phyloP scores from a whole-genome alignment of 2,797 vertebrate species.

The Clarias laeviceps region DNA sequence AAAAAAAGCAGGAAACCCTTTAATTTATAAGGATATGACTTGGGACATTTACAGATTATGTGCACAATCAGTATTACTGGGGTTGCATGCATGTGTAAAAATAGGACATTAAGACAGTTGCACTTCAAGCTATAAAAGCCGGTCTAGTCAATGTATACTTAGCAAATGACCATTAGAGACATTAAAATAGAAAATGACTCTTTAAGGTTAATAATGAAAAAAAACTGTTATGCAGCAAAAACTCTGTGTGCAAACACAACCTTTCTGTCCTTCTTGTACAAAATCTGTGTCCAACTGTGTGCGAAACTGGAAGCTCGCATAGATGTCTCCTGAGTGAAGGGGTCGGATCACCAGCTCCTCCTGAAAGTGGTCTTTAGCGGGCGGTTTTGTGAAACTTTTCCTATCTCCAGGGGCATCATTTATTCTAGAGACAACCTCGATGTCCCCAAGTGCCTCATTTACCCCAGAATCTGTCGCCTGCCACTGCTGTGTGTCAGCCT shows the following conservation, averaged over 20 bases:
- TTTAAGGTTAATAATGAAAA: neutral
- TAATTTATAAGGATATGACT: neutral
- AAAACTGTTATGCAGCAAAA: neutral
- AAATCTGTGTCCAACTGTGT: slow-evolving; percentile 87
- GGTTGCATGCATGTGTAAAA: neutral
- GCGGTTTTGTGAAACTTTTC: neutral
- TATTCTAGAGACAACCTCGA: neutral
- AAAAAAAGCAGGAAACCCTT: neutral
- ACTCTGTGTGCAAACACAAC: slow-evolving; percentile 56
- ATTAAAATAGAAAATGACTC: neutral
- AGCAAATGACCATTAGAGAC: neutral
- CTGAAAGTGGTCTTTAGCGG: slow-evolving; percentile 77
- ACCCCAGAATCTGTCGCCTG: slow-evolving; percentile 56
- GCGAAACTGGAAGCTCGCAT: slow-evolving; percentile 92
- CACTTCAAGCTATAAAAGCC: neutral
- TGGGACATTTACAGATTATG: neutral
- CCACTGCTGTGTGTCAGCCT: slow-evolving; percentile 55
- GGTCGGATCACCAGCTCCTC: slow-evolving; percentile 92
- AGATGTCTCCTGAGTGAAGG: slow-evolving; percentile 85
- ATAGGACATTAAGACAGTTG: neutral
- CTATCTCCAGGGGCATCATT: neutral
- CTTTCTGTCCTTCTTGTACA: slow-evolving; percentile 74
- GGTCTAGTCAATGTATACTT: neutral
- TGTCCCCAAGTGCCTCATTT: neutral
- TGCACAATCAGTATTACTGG: neutral